Percentiles rank a stretch among this genome's conserved stretches.
These are phyloP conservation scores for Isichthys henryi DNA, from an alignment of 2,113 vertebrate species.

Conservation along the genomic window DNA sequence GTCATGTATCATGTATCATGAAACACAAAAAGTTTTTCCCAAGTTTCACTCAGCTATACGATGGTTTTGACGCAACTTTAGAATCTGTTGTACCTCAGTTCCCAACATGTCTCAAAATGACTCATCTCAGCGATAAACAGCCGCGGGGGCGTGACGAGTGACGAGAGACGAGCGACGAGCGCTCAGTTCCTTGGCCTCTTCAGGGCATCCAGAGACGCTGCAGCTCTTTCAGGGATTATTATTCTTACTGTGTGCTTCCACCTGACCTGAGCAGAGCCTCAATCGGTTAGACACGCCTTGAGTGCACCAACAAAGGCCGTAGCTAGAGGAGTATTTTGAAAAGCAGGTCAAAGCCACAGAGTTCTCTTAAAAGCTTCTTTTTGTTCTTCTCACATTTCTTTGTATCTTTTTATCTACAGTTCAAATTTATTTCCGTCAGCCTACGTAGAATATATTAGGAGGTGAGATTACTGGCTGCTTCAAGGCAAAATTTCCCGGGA, in stretches of 20 bases:
- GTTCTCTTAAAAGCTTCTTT: background rate
- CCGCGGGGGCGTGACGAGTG: background rate
- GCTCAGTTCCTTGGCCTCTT: background rate
- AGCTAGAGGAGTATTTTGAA: background rate
- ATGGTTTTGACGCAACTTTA: background rate
- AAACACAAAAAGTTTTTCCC: background rate
- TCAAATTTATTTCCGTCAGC: constrained; percentile 9
- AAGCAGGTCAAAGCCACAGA: background rate
- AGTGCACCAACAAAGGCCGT: background rate
- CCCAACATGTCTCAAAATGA: background rate
- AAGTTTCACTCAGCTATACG: background rate
- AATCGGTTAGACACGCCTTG: background rate
- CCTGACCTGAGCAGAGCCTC: background rate
- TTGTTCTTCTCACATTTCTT: background rate
- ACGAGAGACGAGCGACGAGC: background rate
- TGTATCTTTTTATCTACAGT: background rate
- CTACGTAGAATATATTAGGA: background rate
- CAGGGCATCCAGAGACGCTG: background rate
- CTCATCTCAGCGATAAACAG: background rate
- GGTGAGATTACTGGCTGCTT: background rate
- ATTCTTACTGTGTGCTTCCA: background rate
- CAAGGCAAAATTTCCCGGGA: background rate
- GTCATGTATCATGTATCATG: background rate
- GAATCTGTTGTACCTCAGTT: background rate
- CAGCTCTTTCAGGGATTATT: background rate